phyloP scores from a whole-genome alignment of 2,113 vertebrate species.

The Megaleporinus macrocephalus region DNA sequence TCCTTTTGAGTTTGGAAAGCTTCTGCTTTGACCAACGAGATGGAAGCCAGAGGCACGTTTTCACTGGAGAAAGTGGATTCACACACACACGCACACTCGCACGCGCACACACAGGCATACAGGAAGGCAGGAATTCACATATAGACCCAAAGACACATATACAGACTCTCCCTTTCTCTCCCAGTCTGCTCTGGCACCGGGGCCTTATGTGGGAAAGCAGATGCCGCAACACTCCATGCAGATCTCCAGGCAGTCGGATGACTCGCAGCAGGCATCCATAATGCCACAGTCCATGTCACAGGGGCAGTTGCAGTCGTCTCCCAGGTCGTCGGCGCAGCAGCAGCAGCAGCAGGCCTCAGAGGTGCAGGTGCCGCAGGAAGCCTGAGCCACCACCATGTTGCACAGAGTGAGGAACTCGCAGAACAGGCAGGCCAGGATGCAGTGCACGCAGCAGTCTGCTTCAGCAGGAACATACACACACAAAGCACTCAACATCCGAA shows the following conservation, averaged over 20 bases:
- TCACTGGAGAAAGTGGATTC: not conserved
- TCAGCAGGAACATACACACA: slow-evolving; percentile 4
- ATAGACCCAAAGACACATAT: slow-evolving; percentile 23
- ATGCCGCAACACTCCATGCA: slow-evolving; percentile 99
- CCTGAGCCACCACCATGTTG: slow-evolving; percentile 94
- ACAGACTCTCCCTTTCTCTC: not conserved
- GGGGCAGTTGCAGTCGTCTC: slow-evolving; percentile 81
- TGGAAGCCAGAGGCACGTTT: not conserved
- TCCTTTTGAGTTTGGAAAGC: slow-evolving; percentile 12
- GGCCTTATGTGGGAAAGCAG: slow-evolving; percentile 92
- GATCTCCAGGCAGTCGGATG: slow-evolving; percentile 97
- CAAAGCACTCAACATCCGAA: not conserved
- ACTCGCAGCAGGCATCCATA: slow-evolving; percentile 98
- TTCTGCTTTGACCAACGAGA: not conserved
- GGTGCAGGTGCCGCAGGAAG: slow-evolving; percentile 88
- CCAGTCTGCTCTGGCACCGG: slow-evolving; percentile 20
- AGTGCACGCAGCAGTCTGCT: slow-evolving; percentile 95
- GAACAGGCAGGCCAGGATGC: slow-evolving; percentile 98
- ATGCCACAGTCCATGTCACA: slow-evolving; percentile 94
- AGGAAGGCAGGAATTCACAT: not conserved
- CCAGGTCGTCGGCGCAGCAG: slow-evolving; percentile 91
- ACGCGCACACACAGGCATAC: slow-evolving; percentile 19
- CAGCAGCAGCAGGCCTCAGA: slow-evolving; percentile 94
- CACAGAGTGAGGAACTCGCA: slow-evolving; percentile 97
- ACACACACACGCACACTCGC: not conserved